Conservation (phyloP, 2,113 vertebrate species). For the Malurus alboscapulatus region DNA sequence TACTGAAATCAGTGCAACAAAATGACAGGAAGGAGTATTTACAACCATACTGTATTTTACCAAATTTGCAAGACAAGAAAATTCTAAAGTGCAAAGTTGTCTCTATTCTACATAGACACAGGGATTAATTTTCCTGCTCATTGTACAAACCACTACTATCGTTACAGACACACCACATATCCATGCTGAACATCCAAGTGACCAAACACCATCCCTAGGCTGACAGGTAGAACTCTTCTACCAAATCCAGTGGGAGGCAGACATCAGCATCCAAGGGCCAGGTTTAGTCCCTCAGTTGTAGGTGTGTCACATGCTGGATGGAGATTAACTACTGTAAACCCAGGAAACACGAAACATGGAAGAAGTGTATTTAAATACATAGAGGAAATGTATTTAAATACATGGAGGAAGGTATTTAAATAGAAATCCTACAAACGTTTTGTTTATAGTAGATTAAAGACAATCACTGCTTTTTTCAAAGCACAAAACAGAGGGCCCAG, state of each 20-base stretch:
- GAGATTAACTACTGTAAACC: not conserved
- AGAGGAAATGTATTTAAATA: not conserved
- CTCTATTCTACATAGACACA: not conserved
- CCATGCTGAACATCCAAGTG: not conserved
- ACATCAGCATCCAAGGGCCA: not conserved
- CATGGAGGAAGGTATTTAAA: not conserved
- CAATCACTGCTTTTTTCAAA: not conserved
- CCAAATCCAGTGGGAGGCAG: not conserved
- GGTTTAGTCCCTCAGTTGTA: not conserved
- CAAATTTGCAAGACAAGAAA: not conserved
- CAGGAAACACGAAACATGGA: not conserved
- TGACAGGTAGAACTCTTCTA: not conserved
- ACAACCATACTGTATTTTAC: not conserved
- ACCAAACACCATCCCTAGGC: not conserved
- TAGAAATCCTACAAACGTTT: not conserved
- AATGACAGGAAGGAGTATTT: constrained; percentile 17
- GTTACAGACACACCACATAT: not conserved
- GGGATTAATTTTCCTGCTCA: not conserved
- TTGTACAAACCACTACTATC: not conserved
- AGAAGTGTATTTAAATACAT: not conserved
- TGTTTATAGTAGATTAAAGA: not conserved
- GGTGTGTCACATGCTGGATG: not conserved
- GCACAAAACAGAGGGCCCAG: constrained; percentile 16
- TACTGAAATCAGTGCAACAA: constrained; percentile 19
- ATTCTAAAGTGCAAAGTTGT: constrained; percentile 27